Percentiles rank a stretch among this genome's conserved stretches.
phyloP scores from a whole-genome alignment of 2,888 invertebrate genomes.

The Alsophila aescularia region DNA sequence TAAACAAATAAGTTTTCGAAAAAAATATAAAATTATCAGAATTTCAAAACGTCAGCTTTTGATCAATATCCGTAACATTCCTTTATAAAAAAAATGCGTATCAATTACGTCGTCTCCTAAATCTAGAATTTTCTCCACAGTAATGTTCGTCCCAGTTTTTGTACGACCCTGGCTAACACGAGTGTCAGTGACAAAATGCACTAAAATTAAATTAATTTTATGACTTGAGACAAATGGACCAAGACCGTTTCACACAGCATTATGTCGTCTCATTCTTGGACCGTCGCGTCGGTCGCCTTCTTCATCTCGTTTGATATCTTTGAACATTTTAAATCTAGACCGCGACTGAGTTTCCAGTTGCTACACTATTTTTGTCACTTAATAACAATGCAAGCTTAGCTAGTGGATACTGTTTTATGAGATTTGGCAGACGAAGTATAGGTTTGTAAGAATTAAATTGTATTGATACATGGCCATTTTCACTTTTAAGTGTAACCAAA shows the following conservation, averaged over 20 bases:
- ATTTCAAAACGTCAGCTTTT: too few species aligned
- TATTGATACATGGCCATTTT: too few species aligned
- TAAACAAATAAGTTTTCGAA: too few species aligned
- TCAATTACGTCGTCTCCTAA: too few species aligned
- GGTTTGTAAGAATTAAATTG: too few species aligned
- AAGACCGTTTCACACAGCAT: neutral
- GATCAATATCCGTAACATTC: too few species aligned
- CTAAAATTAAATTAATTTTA: conserved; percentile 2
- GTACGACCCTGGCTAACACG: conserved; percentile 4
- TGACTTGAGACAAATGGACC: conserved; percentile 11
- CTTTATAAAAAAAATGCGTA: too few species aligned
- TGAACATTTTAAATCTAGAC: conserved; percentile 14
- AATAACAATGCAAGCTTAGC: conserved; percentile 9
- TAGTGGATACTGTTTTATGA: conserved; percentile 6
- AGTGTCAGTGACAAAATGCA: neutral
- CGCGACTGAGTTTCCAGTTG: conserved; percentile 3
- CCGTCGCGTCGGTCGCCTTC: too few species aligned
- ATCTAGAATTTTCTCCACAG: neutral
- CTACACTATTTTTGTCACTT: conserved; percentile 11
- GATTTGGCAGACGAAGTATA: conserved; percentile 1
- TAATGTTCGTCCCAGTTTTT: neutral
- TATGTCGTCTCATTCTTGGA: neutral
- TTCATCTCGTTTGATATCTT: neutral
- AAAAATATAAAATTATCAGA: too few species aligned
- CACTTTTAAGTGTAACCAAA: too few species aligned